Conservation (phyloP, 2,888 invertebrate species). For the Drosophila formosana region DNA sequence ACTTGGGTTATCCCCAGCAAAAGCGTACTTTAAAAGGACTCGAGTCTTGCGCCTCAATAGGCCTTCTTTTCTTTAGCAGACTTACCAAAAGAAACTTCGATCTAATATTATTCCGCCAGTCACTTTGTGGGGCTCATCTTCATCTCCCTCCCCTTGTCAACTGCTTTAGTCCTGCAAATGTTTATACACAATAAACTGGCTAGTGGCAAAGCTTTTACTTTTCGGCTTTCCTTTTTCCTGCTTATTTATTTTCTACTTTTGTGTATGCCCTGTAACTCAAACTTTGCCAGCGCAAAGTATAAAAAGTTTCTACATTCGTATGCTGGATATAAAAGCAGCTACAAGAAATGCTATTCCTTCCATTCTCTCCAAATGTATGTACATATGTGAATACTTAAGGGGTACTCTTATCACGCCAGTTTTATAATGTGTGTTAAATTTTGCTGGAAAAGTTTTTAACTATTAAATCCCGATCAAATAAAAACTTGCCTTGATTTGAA, state of each 20-base stretch:
- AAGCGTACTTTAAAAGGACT: constrained; percentile 59
- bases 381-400: background rate
- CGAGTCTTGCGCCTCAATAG: constrained; percentile 61
- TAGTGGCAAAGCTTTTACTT: constrained; percentile 73
- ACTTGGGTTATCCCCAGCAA: background rate
- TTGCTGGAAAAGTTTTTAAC: background rate
- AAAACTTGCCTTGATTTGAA: too few relatives aligned
- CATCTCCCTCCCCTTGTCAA: background rate
- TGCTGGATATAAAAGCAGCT: constrained; percentile 1
- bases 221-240: constrained; percentile 69
- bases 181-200: constrained; percentile 76
- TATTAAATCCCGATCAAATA: background rate
- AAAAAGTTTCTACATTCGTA: constrained; percentile 3
- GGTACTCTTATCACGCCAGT: background rate
- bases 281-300: constrained; percentile 4
- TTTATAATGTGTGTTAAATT: background rate
- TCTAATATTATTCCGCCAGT: constrained; percentile 63
- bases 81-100: constrained; percentile 65
- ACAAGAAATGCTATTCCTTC: background rate
- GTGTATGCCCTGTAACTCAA: constrained; percentile 41
- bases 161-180: constrained; percentile 56
- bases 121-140: constrained; percentile 48
- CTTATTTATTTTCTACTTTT: constrained; percentile 64
- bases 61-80: constrained; percentile 36
- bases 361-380: background rate